Base-by-base conservation (phyloP, 2,797 vertebrate species). In the Gymnodraco acuticeps region DNA sequence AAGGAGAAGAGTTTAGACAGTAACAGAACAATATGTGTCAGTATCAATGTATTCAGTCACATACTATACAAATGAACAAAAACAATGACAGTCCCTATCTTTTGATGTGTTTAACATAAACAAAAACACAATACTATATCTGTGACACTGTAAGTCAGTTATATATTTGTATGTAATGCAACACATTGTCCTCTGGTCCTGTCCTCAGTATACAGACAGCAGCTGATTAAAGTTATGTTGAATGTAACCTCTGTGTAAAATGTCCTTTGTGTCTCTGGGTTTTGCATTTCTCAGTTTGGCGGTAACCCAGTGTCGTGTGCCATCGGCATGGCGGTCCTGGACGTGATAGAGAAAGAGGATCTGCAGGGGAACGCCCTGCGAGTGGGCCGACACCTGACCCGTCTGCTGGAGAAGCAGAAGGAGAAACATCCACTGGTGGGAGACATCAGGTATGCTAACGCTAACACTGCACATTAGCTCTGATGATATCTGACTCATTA, bases 281-380 rank as follows among this genome's bases (percentile, higher is more conserved):
- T 83, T 77, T 77, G 11, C 41, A 72, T 79, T 54, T 69, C 76
- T 69, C 79, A 99, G 98, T 99, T 98, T 91, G 98, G 97, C 31
- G 98, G 98, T 55, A 99, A 99, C 81, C 97, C 98, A 0, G 98
- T 99, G 54, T 99, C 98, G 5, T 99, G 98, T 80, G 98, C 98
- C 77, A 95, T 99, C 76, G 98, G 97, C 3, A 81, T 99, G 90
- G 96, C 98, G 1, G 97, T 99, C 48, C 90, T 99, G 5, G 96
- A 98, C 10, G 83, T 99, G 82, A 97, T 99, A 78, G 94, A 94
- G 89, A 96, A 95, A 74, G 98, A 99, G 90, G 95, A 97, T 88
- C 96, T 99, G 52, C 96, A 95, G 92, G 95, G 93, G 31, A 97
- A 99, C 70, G 98, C 98, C 0, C 80, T 90, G 23, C 90, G 50